Evolutionary conservation across 2,888 invertebrate species (phyloP), one percentile per base, ranked within the genome.

Genomic region (Zootermopsis nevadensis): DNA sequence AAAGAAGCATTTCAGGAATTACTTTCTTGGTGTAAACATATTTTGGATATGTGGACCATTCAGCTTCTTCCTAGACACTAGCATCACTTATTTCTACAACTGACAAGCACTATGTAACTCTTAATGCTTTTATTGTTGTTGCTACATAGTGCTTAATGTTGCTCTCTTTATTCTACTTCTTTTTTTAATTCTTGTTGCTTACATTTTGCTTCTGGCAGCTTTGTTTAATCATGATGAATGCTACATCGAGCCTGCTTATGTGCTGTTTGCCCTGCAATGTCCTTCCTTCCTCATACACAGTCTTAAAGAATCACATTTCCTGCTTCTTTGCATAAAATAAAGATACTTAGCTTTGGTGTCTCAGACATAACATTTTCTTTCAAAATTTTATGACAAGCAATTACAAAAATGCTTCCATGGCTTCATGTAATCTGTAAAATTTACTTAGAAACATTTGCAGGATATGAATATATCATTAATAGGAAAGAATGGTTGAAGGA

Each of bases 171-270:
- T 67, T 72, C 66, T 83, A n/a, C n/a, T n/a, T 77, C n/a, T n/a
- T n/a, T 74, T 27, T 38, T 24, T 74, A 42, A 38, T 66, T 80
- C 24, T 48, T 67, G 60, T 80, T 77, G 42, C 35, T 76, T 83
- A 33, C 42, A 30, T 72, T 60, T 83, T 84, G 82, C 83, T 81
- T 85, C 31, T 84, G 60, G 77, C 80, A 55, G 85, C 84, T 85
- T 85, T 84, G 66, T 84, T 79, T 85, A 77, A 77, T 60, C 48
- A 81, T 77, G 48, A 48, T 79, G 55, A 79, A 85, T 86, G 86
- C 86, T 85, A 83, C 83, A 85, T 87, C 86, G 87, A 87, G 85
- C 86, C 85, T 86, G 87, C 87, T 86, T 86, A 42, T 86, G 84
- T 86, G 85, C 84, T 85, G 84, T 85, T 60, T 76, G 53, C 82